phyloP scores from a whole-genome alignment of 30 jellyfish, hydroid and myxozoan species.

The Rhopilema esculentum region DNA sequence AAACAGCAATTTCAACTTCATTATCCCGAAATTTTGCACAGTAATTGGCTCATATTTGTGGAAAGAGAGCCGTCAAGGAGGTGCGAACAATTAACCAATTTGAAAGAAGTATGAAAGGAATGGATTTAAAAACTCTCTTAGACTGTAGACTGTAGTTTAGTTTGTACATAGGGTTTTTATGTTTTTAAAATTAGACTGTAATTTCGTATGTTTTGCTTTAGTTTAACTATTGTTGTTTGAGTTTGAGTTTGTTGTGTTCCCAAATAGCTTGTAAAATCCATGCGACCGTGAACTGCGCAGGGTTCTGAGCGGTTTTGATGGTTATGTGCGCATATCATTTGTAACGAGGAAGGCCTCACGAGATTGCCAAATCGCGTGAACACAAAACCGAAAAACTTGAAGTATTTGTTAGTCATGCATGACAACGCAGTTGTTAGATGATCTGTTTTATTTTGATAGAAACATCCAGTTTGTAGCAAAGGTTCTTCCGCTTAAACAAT shows the following conservation, averaged over 20 bases:
- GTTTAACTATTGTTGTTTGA: no score
- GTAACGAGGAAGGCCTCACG: not conserved
- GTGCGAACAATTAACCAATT: conserved; percentile 28
- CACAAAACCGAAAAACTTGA: not conserved
- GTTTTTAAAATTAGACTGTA: no score
- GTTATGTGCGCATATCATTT: conserved; percentile 6
- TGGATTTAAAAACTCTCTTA: not conserved
- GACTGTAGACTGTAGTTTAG: conserved; percentile 25
- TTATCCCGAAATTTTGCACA: conserved; percentile 27
- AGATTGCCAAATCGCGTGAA: not conserved
- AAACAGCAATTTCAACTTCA: conserved; percentile 18
- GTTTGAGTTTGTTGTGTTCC: no score
- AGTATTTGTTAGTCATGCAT: not conserved
- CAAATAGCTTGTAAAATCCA: not conserved
- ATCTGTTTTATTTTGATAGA: not conserved
- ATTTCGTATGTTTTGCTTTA: no score
- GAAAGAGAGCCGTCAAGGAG: conserved; percentile 44
- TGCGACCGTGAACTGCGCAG: conserved; percentile 11
- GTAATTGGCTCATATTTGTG: conserved; percentile 45
- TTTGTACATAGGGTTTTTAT: conserved; percentile 19
- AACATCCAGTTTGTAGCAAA: not conserved
- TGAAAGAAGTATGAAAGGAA: no score
- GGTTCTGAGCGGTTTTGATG: not conserved
- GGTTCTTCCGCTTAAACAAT: not conserved
- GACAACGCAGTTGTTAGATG: not conserved